phyloP scores from a whole-genome alignment of 2,888 invertebrate genomes.

The Drosophila maculinotata region DNA sequence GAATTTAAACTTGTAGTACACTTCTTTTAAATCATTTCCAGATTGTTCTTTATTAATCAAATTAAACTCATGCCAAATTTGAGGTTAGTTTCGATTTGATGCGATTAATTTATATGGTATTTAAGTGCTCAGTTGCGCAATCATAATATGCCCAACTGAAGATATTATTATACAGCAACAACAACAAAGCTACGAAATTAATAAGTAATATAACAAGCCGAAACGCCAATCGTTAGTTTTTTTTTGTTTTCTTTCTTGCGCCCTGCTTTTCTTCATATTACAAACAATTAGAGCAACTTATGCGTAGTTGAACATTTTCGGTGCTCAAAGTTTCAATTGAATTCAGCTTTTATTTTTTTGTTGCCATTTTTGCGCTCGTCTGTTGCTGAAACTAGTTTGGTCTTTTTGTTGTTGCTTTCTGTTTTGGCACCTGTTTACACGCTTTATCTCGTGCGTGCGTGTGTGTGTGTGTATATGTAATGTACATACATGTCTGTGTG shows the following conservation, averaged over 20 bases:
- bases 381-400: slow-evolving; percentile 51
- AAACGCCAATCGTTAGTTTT: slow-evolving; percentile 27
- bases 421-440: slow-evolving; percentile 69
- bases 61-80: background rate
- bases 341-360: slow-evolving; percentile 30
- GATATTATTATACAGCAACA: background rate
- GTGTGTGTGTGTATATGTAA: slow-evolving; percentile 16
- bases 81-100: slow-evolving; percentile 4
- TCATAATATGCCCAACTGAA: background rate
- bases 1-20: too few species aligned
- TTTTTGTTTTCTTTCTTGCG: slow-evolving; percentile 17
- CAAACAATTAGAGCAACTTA: slow-evolving; percentile 71
- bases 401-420: slow-evolving; percentile 40
- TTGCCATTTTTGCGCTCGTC: slow-evolving; percentile 3
- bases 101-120: slow-evolving; percentile 8
- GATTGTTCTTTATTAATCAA: background rate
- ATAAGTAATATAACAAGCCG: slow-evolving; percentile 31
- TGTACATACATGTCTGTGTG: background rate
- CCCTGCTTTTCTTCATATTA: slow-evolving; percentile 49
- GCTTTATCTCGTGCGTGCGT: slow-evolving; percentile 29
- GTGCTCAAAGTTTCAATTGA: slow-evolving; percentile 47
- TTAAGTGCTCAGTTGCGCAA: slow-evolving; percentile 23
- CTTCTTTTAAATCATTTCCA: background rate
- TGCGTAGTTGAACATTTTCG: slow-evolving; percentile 47
- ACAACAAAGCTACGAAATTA: slow-evolving; percentile 33